Conservation (phyloP, 2,113 vertebrate species). For the Cyanoramphus novaezelandiae region DNA sequence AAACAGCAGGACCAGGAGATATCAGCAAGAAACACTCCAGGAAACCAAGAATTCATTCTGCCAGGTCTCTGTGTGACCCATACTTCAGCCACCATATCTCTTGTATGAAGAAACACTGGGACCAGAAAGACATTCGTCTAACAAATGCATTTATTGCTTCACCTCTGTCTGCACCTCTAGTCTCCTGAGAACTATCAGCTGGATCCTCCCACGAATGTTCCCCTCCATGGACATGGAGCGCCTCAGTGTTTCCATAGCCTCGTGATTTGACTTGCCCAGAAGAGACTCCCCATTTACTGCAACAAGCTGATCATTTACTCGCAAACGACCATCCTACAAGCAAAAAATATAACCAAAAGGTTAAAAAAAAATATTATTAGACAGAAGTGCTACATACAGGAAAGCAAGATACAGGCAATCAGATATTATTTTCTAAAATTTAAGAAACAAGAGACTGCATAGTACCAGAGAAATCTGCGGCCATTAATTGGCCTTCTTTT, state of each 20-base stretch:
- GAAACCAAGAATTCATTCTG: not conserved
- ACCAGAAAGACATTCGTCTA: not conserved
- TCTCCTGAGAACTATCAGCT: conserved; percentile 88
- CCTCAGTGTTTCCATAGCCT: conserved; percentile 95
- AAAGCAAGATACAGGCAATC: not conserved
- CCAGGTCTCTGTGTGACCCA: not conserved
- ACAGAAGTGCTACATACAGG: not conserved
- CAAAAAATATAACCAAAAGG: not conserved
- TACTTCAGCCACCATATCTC: not conserved
- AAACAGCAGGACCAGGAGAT: not conserved
- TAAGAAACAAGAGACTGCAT: not conserved
- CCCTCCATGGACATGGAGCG: conserved; percentile 98
- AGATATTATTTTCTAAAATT: not conserved
- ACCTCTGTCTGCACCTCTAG: conserved; percentile 72
- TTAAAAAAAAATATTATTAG: not conserved
- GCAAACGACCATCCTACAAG: conserved; percentile 89
- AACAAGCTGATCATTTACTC: conserved; percentile 91
- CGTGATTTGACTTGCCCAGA: conserved; percentile 90
- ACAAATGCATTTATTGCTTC: not conserved
- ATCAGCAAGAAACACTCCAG: not conserved
- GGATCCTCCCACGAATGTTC: conserved; percentile 91
- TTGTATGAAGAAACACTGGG: not conserved
- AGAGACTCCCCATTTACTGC: conserved; percentile 94
- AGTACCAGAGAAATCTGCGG: not conserved
- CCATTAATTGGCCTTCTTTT: not conserved